These are phyloP conservation scores for Parazoanthus atlanticus DNA, from an alignment of 92 coral and sea anemone species.

Conservation along the genomic window DNA sequence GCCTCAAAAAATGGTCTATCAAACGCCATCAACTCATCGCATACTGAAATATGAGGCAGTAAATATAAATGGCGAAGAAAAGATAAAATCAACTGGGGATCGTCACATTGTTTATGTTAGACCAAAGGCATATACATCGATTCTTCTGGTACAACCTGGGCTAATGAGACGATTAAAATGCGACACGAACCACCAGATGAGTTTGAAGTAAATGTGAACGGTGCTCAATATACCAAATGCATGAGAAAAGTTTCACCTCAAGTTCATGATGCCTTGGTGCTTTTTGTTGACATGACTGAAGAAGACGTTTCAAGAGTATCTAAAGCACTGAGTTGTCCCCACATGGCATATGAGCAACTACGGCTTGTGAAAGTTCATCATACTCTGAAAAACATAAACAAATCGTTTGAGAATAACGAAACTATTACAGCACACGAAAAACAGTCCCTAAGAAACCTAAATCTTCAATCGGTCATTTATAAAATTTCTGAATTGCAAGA, in stretches of 20 bases:
- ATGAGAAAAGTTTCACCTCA: conserved; percentile 5
- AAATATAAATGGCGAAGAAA: neutral
- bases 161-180: conserved; percentile 49
- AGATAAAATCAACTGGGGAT: conserved; percentile 52
- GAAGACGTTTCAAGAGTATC: neutral
- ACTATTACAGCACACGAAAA: too few relatives aligned
- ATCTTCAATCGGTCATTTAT: too few relatives aligned
- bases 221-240: neutral
- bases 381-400: too few relatives aligned
- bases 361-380: too few relatives aligned
- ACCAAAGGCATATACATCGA: conserved; percentile 59
- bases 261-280: conserved; percentile 11
- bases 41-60: too few relatives aligned
- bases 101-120: conserved; percentile 59
- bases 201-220: conserved; percentile 52
- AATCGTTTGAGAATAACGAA: too few relatives aligned
- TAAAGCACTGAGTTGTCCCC: too few relatives aligned
- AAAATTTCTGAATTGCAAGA: too few relatives aligned
- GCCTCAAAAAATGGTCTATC: too few relatives aligned
- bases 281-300: neutral
- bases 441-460: too few relatives aligned
- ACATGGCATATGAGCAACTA: too few relatives aligned
- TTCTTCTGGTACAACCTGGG: conserved; percentile 65
- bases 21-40: too few relatives aligned
- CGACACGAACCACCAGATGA: conserved; percentile 49